Percentiles rank a stretch among this genome's conserved stretches.
Evolutionary conservation across 2,888 invertebrate genomes (phyloP).

Genomic region (Heliconius cydno): DNA sequence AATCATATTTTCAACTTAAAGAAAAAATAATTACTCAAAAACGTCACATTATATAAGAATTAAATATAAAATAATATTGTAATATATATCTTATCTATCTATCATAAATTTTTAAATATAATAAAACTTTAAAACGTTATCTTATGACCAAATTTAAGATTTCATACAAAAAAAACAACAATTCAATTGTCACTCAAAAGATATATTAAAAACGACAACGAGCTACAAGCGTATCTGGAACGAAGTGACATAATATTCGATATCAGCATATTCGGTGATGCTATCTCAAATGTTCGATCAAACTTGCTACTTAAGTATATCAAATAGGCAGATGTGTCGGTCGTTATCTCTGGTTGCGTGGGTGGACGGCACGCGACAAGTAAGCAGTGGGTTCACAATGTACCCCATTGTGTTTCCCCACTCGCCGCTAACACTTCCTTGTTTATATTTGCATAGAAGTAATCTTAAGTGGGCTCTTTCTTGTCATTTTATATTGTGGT

Average conservation of each 20-base stretch:
- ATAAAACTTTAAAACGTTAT: neutral
- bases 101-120: neutral
- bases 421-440: constrained; percentile 73
- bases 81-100: neutral
- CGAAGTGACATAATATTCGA: constrained; percentile 44
- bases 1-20: neutral
- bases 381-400: constrained; percentile 78
- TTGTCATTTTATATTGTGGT: neutral
- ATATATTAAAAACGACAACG: constrained; percentile 5
- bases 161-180: neutral
- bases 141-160: neutral
- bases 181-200: constrained; percentile 7
- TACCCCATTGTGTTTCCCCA: constrained; percentile 73
- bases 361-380: constrained; percentile 68
- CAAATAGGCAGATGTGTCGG: constrained; percentile 77
- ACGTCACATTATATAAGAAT: neutral
- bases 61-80: neutral
- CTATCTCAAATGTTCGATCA: constrained; percentile 49
- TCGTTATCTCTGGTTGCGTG: constrained; percentile 79
- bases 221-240: constrained; percentile 34
- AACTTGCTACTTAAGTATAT: constrained; percentile 64
- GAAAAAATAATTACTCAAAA: neutral
- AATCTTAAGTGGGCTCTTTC: constrained; percentile 40
- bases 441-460: constrained; percentile 62
- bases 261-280: constrained; percentile 45